phyloP scores from a whole-genome alignment of 2,888 invertebrate species.

The Elysia crispata region DNA sequence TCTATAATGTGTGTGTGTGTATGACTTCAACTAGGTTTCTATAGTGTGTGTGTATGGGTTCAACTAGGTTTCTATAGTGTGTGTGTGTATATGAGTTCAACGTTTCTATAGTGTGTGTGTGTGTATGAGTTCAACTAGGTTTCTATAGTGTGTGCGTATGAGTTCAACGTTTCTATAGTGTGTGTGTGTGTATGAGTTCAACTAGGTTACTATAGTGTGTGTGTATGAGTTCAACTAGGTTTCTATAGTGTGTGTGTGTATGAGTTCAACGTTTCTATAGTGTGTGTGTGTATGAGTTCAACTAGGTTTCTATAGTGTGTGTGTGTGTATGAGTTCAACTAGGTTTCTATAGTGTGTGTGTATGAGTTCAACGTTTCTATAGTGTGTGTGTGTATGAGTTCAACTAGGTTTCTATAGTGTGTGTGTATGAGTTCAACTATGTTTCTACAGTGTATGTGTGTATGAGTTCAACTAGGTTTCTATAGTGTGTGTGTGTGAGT shows the following conservation, averaged over 20 bases:
- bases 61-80: too few species aligned
- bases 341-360: too few species aligned
- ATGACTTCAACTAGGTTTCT: neutral
- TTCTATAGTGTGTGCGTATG: too few species aligned
- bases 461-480: neutral
- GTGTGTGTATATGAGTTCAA: too few species aligned
- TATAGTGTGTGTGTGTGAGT: neutral
- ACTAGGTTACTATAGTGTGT: too few species aligned
- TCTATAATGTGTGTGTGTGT: neutral
- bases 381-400: neutral
- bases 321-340: too few species aligned
- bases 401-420: neutral
- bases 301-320: neutral
- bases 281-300: neutral
- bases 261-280: neutral
- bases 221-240: neutral
- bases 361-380: too few species aligned
- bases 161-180: too few species aligned
- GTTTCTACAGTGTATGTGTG: neutral
- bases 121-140: too few species aligned
- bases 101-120: too few species aligned
- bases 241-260: neutral
- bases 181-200: too few species aligned
- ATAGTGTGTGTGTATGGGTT: neutral
- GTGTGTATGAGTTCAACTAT: neutral